These are phyloP conservation scores for Lasioglossum pauxillum DNA, from an alignment of 2,888 invertebrate species.

Conservation along the genomic window DNA sequence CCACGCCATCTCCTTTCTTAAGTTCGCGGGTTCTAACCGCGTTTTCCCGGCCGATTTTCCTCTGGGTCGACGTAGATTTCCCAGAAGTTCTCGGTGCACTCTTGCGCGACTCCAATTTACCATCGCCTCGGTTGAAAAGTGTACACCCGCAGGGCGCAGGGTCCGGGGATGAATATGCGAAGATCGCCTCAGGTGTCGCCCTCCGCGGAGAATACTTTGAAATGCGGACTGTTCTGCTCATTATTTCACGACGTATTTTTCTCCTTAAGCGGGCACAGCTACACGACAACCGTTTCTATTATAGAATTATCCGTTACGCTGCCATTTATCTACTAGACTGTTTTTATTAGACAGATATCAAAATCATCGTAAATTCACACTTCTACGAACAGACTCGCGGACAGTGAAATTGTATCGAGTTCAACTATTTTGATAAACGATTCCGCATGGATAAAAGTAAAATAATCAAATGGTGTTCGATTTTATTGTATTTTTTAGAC, in stretches of 20 bases:
- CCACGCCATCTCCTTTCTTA: neutral
- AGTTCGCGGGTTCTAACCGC: neutral
- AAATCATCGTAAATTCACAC: neutral
- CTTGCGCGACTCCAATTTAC: constrained; percentile 8
- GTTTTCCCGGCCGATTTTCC: constrained; percentile 9
- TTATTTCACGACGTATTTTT: neutral
- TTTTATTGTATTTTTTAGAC: neutral
- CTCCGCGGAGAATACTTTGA: constrained; percentile 10
- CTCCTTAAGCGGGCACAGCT: neutral
- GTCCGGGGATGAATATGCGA: constrained; percentile 17
- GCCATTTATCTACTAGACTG: neutral
- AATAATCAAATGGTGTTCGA: neutral
- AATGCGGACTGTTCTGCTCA: neutral
- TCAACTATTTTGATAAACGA: too few relatives aligned
- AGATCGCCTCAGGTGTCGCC: neutral
- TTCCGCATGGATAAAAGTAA: too few relatives aligned
- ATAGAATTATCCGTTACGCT: neutral
- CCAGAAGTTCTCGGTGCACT: constrained; percentile 12
- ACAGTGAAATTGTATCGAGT: too few relatives aligned
- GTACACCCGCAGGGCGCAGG: neutral
- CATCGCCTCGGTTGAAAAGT: constrained; percentile 23
- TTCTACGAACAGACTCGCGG: neutral
- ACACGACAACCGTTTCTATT: neutral
- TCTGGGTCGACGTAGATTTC: constrained; percentile 14
- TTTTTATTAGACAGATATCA: neutral